phyloP scores from a whole-genome alignment of 2,113 vertebrate species.

The Calidris pugnax region DNA sequence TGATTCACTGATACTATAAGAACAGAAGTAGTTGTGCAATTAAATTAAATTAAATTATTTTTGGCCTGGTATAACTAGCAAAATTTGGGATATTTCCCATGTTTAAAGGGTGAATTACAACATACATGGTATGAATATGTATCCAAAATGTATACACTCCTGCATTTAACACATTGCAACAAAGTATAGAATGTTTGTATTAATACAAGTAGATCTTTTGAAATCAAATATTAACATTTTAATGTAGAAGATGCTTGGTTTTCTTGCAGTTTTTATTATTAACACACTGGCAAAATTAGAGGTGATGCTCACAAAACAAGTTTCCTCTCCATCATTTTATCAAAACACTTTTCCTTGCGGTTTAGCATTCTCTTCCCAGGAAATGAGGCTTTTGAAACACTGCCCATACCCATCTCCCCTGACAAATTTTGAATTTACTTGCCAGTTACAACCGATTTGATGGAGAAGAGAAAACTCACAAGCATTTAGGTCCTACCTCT shows the following conservation, averaged over 20 bases:
- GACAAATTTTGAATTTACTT: neutral
- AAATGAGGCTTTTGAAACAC: neutral
- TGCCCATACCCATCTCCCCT: neutral
- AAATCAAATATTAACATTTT: neutral
- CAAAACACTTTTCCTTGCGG: neutral
- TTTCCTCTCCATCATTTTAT: neutral
- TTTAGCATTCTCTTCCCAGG: neutral
- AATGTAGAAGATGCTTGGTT: neutral
- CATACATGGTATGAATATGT: rapidly evolving
- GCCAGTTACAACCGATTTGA: neutral
- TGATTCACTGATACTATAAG: neutral
- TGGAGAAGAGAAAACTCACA: neutral
- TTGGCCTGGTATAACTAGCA: neutral
- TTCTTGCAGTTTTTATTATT: neutral
- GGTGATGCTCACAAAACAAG: neutral
- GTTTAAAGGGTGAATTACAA: neutral
- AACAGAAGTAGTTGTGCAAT: neutral
- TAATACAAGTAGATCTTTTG: neutral
- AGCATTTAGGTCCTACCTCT: neutral
- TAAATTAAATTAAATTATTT: neutral
- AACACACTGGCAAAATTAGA: neutral
- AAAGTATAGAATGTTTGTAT: neutral
- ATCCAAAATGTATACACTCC: neutral
- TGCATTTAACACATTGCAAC: neutral
- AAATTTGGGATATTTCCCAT: neutral